Evolutionary conservation across 2,888 invertebrate species (phyloP).

Genomic region (Eilema sororculum): DNA sequence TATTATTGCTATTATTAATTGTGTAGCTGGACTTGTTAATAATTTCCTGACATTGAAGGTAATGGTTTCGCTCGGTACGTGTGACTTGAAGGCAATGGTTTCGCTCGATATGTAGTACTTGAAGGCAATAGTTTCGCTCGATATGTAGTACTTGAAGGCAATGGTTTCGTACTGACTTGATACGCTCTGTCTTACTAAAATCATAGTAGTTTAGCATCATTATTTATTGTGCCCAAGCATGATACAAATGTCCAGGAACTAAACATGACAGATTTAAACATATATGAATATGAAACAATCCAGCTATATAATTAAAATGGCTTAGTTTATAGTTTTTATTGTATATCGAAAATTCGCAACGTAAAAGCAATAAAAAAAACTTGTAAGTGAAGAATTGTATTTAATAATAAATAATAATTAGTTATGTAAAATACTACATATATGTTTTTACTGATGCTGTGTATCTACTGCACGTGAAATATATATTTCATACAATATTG

Average conservation of each 20-base stretch:
- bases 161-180: no score
- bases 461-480: conserved; percentile 9
- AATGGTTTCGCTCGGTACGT: no score
- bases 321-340: conserved; percentile 43
- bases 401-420: conserved; percentile 26
- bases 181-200: no score
- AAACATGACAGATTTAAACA: no score
- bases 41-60: not conserved
- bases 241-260: no score
- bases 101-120: no score
- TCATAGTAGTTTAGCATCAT: no score
- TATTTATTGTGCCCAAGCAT: no score
- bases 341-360: conserved; percentile 39
- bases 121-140: no score
- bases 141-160: no score
- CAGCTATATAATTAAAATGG: conserved; percentile 34
- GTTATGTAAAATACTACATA: conserved; percentile 21
- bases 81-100: no score
- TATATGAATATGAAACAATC: not conserved
- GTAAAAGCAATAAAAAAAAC: conserved; percentile 46
- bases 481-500: conserved; percentile 6
- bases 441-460: conserved; percentile 19
- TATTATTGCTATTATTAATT: conserved; percentile 35
- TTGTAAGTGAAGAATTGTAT: conserved; percentile 30
- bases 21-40: conserved; percentile 28